phyloP scores from a whole-genome alignment of 1,140 invertebrate species.

The Euschistus heros region DNA sequence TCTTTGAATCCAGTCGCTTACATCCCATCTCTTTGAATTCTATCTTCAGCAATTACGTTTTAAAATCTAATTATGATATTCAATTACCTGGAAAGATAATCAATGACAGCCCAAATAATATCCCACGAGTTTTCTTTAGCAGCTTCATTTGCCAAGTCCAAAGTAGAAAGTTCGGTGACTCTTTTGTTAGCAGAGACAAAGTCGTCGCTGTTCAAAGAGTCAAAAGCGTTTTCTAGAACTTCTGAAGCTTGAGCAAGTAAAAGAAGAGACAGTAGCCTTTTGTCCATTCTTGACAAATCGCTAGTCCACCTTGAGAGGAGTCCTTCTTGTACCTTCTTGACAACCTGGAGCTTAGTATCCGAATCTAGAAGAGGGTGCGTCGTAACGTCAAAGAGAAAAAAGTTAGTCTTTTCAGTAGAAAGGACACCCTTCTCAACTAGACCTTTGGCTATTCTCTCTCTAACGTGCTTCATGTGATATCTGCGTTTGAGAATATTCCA shows the following conservation, averaged over 20 bases:
- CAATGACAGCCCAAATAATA: too few relatives aligned
- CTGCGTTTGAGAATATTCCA: conserved; percentile 1
- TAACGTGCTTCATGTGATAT: not conserved
- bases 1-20: too few relatives aligned
- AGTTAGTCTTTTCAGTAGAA: not conserved
- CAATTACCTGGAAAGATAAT: too few relatives aligned
- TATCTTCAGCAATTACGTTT: too few relatives aligned
- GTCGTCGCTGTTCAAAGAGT: not conserved
- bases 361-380: not conserved
- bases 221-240: conserved; percentile 2
- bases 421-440: conserved; percentile 12
- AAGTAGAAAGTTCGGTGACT: not conserved
- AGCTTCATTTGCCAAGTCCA: too few relatives aligned
- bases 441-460: conserved; percentile 7
- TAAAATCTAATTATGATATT: too few relatives aligned
- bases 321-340: conserved; percentile 1
- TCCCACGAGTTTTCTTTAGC: too few relatives aligned
- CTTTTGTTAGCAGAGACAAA: not conserved
- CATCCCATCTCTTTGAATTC: too few relatives aligned
- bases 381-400: not conserved
- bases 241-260: not conserved
- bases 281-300: not conserved
- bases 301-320: not conserved
- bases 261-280: not conserved
- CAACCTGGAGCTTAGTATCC: not conserved